phyloP scores from a whole-genome alignment of 1,140 invertebrate species.

The Copidosoma floridanum region DNA sequence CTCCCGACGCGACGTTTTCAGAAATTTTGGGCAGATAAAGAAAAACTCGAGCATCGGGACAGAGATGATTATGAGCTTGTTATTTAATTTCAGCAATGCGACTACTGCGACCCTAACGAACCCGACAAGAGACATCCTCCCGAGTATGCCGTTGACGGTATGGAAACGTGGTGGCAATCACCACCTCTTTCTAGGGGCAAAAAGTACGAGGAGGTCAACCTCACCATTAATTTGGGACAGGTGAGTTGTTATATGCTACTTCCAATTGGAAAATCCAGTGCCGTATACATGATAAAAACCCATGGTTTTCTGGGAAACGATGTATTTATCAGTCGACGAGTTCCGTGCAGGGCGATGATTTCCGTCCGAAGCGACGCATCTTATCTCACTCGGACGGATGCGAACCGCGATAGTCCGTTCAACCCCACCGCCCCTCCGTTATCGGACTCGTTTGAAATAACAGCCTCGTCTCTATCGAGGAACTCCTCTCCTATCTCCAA shows the following conservation, averaged over 20 bases:
- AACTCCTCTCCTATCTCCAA: too few relatives aligned
- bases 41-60: too few relatives aligned
- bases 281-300: slow-evolving; percentile 23
- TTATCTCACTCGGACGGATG: slow-evolving; percentile 21
- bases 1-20: too few relatives aligned
- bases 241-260: slow-evolving; percentile 54
- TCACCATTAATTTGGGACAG: slow-evolving; percentile 97
- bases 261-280: slow-evolving; percentile 8
- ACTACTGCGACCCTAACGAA: slow-evolving; percentile 79
- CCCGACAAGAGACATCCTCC: slow-evolving; percentile 81
- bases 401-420: slow-evolving; percentile 10
- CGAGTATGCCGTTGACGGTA: slow-evolving; percentile 90
- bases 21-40: background rate
- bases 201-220: slow-evolving; percentile 95
- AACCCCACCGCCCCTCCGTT: too few relatives aligned
- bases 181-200: slow-evolving; percentile 95
- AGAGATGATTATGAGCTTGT: background rate
- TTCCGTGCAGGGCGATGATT: slow-evolving; percentile 4
- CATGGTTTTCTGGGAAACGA: slow-evolving; percentile 1
- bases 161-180: slow-evolving; percentile 95
- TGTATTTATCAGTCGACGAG: slow-evolving; percentile 9
- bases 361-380: background rate
- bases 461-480: too few relatives aligned
- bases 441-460: slow-evolving; percentile 17
- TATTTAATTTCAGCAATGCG: slow-evolving; percentile 77